Evolutionary conservation across 2,797 vertebrate species (phyloP).

Genomic region (Gadopsis marmoratus): DNA sequence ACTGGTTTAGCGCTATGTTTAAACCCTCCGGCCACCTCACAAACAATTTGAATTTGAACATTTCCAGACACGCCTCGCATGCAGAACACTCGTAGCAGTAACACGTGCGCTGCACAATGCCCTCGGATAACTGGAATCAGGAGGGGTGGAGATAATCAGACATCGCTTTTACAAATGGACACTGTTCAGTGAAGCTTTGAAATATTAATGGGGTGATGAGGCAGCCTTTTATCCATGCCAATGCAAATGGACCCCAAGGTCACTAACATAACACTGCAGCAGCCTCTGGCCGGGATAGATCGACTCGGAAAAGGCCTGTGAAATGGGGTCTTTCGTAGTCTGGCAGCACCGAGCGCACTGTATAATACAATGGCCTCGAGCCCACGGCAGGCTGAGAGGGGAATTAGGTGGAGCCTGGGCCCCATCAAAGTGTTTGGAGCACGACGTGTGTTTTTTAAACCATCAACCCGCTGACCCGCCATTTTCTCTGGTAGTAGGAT

Average conservation of each 20-base stretch:
- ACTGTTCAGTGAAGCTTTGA: slow-evolving; percentile 51
- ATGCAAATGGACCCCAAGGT: slow-evolving; percentile 77
- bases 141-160: slow-evolving; percentile 55
- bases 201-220: slow-evolving; percentile 64
- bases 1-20: slow-evolving; percentile 30
- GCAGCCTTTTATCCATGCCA: slow-evolving; percentile 65
- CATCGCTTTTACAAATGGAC: slow-evolving; percentile 62
- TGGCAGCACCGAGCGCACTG: slow-evolving; percentile 40
- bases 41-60: slow-evolving; percentile 21
- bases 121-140: slow-evolving; percentile 38
- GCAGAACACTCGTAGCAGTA: not conserved
- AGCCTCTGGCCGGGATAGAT: slow-evolving; percentile 60
- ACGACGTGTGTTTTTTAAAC: slow-evolving; percentile 55
- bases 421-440: slow-evolving; percentile 66
- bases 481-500: slow-evolving; percentile 49
- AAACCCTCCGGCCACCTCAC: slow-evolving; percentile 33
- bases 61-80: slow-evolving; percentile 8
- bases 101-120: not conserved
- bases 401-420: slow-evolving; percentile 57
- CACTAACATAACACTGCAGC: slow-evolving; percentile 52
- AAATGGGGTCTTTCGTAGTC: slow-evolving; percentile 59
- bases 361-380: slow-evolving; percentile 62
- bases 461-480: slow-evolving; percentile 50
- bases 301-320: slow-evolving; percentile 51
- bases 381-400: slow-evolving; percentile 39